Evolutionary conservation across 2,797 vertebrate species (phyloP), one percentile per base, ranked within the genome.

Genomic region (Myotis findleyi): DNA sequence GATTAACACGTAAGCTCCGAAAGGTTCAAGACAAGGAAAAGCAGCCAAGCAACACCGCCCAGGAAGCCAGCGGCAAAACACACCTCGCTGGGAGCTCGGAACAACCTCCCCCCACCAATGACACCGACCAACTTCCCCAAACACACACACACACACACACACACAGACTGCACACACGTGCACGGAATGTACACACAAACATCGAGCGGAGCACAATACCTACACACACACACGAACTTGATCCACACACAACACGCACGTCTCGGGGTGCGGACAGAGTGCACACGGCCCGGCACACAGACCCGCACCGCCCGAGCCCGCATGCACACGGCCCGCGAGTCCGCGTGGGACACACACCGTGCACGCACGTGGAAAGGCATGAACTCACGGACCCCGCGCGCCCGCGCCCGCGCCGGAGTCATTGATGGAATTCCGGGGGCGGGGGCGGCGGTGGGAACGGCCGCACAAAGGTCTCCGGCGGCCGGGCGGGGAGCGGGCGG

Each of bases 71-170:
- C 72, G 36, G 82, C 62, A 82, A 92, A 96, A 96, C 87, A 89
- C 93, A 98, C 96, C 95, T 95, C 97, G 97, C 89, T 87, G 64
- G 80, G 91, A 96, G 95, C 97, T 97, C 96, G 96, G 87, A 88
- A 87, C 53, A n/a, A 73, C 73, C 4, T 87, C 27, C 86, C 64
- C 21, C 33, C 69, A 81, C 97, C 97, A 92, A 96, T 93, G 97
- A 97, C 98, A 81, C 96, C 92, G 93, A 96, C 81, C 97, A 98
- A 98, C 97, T 98, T 98, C 93, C 73, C 82, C 75, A 76, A 90
- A 97, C 92, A 96, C 71, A 89, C 92, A 88, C 86, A 57, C 83
- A 93, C 92, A 62, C 82, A 80, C 92, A 66, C 84, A 62, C 91
- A 51, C 95, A 91, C 55, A 89, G 89, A 88, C 44, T 64, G 89